These are phyloP conservation scores for Anguilla obscura DNA, from an alignment of 2,797 vertebrate species.

Conservation along the genomic window DNA sequence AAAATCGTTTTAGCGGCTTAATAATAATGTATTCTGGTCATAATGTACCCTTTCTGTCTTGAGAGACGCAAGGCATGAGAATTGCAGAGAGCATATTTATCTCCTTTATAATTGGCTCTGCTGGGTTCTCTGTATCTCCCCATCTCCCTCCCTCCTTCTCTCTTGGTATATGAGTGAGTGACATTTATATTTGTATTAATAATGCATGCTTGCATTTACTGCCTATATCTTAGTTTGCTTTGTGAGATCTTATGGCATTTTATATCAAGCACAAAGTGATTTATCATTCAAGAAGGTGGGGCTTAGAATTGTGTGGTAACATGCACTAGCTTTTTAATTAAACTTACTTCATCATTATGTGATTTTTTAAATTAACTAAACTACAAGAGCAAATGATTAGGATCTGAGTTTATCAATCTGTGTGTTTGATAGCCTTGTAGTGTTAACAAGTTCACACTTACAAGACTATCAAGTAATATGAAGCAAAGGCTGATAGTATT, in stretches of 20 bases:
- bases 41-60: constrained; percentile 46
- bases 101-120: constrained; percentile 27
- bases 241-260: not conserved
- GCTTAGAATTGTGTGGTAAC: not conserved
- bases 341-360: not conserved
- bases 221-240: not conserved
- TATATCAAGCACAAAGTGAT: not conserved
- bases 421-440: not conserved
- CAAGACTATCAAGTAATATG: constrained; percentile 16
- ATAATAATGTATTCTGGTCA: constrained; percentile 55
- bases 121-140: constrained; percentile 6
- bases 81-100: constrained; percentile 2
- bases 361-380: not conserved
- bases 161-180: not conserved
- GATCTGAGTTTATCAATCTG: not conserved
- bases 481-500: not conserved
- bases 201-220: not conserved
- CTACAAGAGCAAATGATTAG: not conserved
- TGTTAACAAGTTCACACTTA: not conserved
- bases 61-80: constrained; percentile 40
- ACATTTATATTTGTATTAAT: not conserved
- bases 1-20: constrained; percentile 41
- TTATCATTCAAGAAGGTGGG: not conserved
- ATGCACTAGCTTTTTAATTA: not conserved
- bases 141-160: not conserved